These are phyloP conservation scores for Marasmarcha lunaedactyla DNA, from an alignment of 2,888 invertebrate species.

Conservation along the genomic window DNA sequence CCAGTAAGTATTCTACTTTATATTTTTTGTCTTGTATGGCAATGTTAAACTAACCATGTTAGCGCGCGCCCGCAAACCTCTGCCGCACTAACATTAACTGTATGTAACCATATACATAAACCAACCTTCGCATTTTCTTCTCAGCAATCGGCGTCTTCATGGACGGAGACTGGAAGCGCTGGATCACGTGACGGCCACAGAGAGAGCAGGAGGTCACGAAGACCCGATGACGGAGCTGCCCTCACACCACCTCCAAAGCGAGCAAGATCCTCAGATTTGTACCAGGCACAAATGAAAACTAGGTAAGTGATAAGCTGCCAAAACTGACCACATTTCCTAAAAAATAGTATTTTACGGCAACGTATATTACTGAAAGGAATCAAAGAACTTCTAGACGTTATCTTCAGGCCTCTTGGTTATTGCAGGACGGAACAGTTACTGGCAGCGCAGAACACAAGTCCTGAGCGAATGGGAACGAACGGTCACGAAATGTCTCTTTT, in stretches of 20 bases:
- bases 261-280: conserved; percentile 77
- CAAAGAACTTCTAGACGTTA: no score
- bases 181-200: conserved; percentile 48
- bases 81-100: no score
- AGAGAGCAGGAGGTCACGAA: conserved; percentile 61
- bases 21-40: no score
- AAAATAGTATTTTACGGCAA: no score
- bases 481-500: conserved; percentile 79
- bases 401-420: no score
- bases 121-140: no score
- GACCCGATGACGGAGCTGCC: conserved; percentile 61
- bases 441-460: conserved; percentile 61
- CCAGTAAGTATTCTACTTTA: no score
- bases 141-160: conserved; percentile 52
- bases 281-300: conserved; percentile 71
- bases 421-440: conserved; percentile 62
- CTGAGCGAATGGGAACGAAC: conserved; percentile 71
- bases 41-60: no score
- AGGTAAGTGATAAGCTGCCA: conserved; percentile 37
- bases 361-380: no score
- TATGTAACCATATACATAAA: no score
- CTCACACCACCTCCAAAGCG: conserved; percentile 75
- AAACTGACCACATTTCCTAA: no score
- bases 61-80: no score
- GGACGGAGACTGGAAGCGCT: conserved; percentile 60